These are phyloP conservation scores for Apamea monoglypha DNA, from an alignment of 2,888 invertebrate genomes.

Conservation along the genomic window DNA sequence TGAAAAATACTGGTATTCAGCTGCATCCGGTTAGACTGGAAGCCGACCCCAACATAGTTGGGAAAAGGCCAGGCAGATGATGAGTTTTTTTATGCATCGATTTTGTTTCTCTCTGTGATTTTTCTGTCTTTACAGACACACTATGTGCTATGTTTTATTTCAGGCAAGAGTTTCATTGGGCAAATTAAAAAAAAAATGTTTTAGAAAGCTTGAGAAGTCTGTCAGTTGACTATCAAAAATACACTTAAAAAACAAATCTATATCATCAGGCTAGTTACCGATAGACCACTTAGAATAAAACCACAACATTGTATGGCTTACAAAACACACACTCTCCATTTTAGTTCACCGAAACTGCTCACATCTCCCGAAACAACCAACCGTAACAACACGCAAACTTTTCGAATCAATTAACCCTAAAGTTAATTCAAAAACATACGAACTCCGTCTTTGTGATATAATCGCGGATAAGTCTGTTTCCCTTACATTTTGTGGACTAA, in stretches of 20 bases:
- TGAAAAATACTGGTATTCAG: too few relatives aligned
- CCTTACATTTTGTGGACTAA: slow-evolving; percentile 53
- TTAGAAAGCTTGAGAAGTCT: not conserved
- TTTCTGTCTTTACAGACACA: not conserved
- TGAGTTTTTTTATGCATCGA: not conserved
- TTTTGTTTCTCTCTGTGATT: not conserved
- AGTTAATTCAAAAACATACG: slow-evolving; percentile 54
- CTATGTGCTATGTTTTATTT: not conserved
- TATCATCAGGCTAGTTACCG: not conserved
- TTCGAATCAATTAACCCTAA: slow-evolving; percentile 60
- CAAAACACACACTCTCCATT: not conserved
- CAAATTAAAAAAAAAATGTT: too few relatives aligned
- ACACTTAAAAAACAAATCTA: not conserved
- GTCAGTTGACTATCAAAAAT: not conserved
- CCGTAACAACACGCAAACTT: slow-evolving; percentile 49
- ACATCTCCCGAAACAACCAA: slow-evolving; percentile 21
- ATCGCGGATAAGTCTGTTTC: slow-evolving; percentile 57
- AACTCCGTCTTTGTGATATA: slow-evolving; percentile 54
- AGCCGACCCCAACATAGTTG: too few relatives aligned
- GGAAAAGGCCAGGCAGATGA: too few relatives aligned
- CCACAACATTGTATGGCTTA: not conserved
- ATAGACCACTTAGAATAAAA: not conserved
- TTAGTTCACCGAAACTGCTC: slow-evolving; percentile 13
- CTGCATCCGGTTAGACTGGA: too few relatives aligned
- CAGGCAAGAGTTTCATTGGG: too few relatives aligned